phyloP scores from a whole-genome alignment of 2,113 vertebrate species.

The Cygnus buccinator region DNA sequence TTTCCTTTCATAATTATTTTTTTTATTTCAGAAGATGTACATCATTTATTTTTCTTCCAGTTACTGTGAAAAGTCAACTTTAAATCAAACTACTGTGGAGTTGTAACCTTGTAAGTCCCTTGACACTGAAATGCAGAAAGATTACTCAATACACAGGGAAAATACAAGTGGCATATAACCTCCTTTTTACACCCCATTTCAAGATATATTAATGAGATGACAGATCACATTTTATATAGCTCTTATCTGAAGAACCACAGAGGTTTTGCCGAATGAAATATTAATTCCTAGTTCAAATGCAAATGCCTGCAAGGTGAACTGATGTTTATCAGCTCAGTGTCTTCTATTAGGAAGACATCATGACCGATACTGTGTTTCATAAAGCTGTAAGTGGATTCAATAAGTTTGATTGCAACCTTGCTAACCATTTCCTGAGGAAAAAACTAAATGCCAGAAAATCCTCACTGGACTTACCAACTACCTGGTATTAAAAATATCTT shows the following conservation, averaged over 20 bases:
- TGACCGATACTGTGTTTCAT: neutral
- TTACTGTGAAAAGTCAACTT: neutral
- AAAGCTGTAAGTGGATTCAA: neutral
- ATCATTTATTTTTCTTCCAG: neutral
- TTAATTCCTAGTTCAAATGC: neutral
- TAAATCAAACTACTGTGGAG: neutral
- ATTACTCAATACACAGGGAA: neutral
- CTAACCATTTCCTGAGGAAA: neutral
- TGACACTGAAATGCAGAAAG: neutral
- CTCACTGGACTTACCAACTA: neutral
- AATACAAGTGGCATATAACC: neutral
- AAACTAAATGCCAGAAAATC: neutral
- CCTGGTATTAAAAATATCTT: neutral
- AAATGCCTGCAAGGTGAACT: neutral
- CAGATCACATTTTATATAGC: neutral
- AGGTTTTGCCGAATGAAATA: neutral
- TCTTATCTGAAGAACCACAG: neutral
- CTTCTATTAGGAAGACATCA: neutral
- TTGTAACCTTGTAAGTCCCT: neutral
- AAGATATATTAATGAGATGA: neutral
- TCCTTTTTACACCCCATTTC: neutral
- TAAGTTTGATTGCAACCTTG: neutral
- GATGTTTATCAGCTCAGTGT: neutral
- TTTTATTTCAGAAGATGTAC: neutral
- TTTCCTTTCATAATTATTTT: neutral